These are phyloP conservation scores for Lepidocyrtinus sp. DNA, from an alignment of 2,888 invertebrate species.

Conservation along the genomic window DNA sequence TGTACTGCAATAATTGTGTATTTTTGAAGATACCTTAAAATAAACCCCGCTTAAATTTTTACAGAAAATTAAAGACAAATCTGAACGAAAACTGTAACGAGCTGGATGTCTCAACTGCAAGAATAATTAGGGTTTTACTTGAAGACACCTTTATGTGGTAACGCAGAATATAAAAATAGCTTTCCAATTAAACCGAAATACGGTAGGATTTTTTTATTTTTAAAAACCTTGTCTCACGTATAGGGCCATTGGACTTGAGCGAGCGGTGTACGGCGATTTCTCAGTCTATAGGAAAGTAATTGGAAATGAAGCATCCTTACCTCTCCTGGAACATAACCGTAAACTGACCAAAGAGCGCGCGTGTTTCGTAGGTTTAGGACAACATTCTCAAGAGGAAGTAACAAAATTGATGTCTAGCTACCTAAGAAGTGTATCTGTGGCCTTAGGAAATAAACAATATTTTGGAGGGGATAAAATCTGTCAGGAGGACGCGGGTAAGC, in stretches of 20 bases:
- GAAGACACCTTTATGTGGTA: constrained; percentile 63
- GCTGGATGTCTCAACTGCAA: constrained; percentile 42
- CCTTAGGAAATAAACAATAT: constrained; percentile 63
- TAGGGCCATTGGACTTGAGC: constrained; percentile 46
- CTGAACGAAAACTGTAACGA: constrained; percentile 68
- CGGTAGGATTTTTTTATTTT: not conserved
- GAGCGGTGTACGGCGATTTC: constrained; percentile 29
- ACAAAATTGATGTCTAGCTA: constrained; percentile 49
- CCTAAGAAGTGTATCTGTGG: constrained; percentile 57
- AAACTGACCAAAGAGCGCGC: constrained; percentile 4
- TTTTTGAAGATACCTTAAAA: too few relatives aligned
- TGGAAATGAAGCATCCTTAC: not conserved
- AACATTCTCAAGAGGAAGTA: constrained; percentile 62
- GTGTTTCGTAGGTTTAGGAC: constrained; percentile 64
- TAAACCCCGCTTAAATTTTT: too few relatives aligned
- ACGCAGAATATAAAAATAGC: not conserved
- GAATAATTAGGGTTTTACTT: constrained; percentile 48
- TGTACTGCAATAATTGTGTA: not conserved
- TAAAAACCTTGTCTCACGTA: too few relatives aligned
- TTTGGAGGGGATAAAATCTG: constrained; percentile 65
- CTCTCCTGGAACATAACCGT: too few relatives aligned
- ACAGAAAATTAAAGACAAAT: constrained; percentile 64
- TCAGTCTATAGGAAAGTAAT: constrained; percentile 3
- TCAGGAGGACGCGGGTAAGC: constrained; percentile 71
- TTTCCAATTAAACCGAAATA: constrained; percentile 2